Base-by-base conservation (phyloP, 2,888 invertebrate genomes). In the Neoitamus cyanurus region DNA sequence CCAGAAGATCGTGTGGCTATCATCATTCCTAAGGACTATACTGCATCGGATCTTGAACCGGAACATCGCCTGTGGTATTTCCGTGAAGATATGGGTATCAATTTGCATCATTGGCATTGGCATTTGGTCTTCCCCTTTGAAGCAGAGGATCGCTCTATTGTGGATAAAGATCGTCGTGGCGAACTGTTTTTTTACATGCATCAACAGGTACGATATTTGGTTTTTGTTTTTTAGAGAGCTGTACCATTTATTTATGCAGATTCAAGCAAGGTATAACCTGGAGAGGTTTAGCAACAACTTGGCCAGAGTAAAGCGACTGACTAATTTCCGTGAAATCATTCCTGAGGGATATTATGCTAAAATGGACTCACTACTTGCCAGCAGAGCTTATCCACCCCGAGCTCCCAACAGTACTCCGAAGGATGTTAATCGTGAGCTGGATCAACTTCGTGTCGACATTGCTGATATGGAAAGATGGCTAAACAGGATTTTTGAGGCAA, bases 91-190 rank as follows among this genome's bases (percentile, higher is more conserved):
- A 91, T 96, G 85, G 95, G 95, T 87, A 92, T 96, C 88, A 96
- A 96, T 91, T 93, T 95, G 36, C 96, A 96, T 90, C 96, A 96
- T 90, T 96, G 96, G 96, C 96, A 96, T 89, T 96, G 96, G 96
- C 96, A 96, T 92, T 92, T 96, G 85, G 95, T 96, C 0, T 96
- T 95, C 89, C 96, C 96, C 0, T 84, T 84, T 20, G 85, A 83
- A 34, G 75, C 75, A 6, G 69, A 48, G 1, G 42, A 77, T 46
- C 69, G 36, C 28, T 96, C 96, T 96, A 70, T 86, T 15, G 85
- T 86, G 92, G 93, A 0, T 93, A 95, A 96, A 88, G 93, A 94
- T 88, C 91, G 94, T 84, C 92, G 94, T 70, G 94, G 94, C 13
- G 94, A 94, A 90, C 90, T 94, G 0, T 94, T 94, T 89, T 94